A percentile compares a stretch with the other conserved stretches of the same genome.
phyloP scores from a whole-genome alignment of 2,113 vertebrate species.

The Guaruba guarouba region DNA sequence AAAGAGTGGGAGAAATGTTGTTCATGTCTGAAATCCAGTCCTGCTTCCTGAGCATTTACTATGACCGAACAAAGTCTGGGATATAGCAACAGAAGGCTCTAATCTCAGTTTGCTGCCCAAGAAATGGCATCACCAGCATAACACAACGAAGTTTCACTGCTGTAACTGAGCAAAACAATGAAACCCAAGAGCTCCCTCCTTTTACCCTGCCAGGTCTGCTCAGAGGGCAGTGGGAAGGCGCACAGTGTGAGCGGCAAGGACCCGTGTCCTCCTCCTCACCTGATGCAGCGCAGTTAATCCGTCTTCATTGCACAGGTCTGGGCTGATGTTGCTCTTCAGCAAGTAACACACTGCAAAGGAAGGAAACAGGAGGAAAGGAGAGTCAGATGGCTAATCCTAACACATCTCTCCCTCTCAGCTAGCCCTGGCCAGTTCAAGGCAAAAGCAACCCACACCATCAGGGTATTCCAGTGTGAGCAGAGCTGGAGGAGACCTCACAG shows the following conservation, averaged over 20 bases:
- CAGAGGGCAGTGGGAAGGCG: rapidly evolving
- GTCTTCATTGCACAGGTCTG: slow-evolving; percentile 95
- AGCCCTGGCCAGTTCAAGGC: not conserved
- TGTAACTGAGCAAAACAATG: not conserved
- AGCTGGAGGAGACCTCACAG: not conserved
- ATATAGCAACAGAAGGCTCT: not conserved
- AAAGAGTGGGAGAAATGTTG: not conserved
- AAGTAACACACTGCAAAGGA: slow-evolving; percentile 87
- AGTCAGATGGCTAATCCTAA: not conserved
- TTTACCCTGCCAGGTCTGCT: rapidly evolving
- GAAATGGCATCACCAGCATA: rapidly evolving
- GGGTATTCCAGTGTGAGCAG: not conserved
- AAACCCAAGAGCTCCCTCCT: rapidly evolving
- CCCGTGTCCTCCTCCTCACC: slow-evolving; percentile 72
- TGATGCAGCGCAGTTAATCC: slow-evolving; percentile 96
- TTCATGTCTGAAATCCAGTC: not conserved
- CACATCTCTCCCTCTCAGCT: not conserved
- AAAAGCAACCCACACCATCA: not conserved
- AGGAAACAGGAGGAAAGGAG: not conserved
- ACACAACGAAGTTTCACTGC: not conserved
- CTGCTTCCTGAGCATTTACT: not conserved
- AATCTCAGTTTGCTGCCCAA: not conserved
- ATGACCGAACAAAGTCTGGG: not conserved
- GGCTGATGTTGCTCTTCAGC: slow-evolving; percentile 91
- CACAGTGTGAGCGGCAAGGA: rapidly evolving